Evolutionary conservation across 2,113 vertebrate genomes (phyloP), one percentile per base, ranked within the genome.

Genomic region (Sardina pilchardus): DNA sequence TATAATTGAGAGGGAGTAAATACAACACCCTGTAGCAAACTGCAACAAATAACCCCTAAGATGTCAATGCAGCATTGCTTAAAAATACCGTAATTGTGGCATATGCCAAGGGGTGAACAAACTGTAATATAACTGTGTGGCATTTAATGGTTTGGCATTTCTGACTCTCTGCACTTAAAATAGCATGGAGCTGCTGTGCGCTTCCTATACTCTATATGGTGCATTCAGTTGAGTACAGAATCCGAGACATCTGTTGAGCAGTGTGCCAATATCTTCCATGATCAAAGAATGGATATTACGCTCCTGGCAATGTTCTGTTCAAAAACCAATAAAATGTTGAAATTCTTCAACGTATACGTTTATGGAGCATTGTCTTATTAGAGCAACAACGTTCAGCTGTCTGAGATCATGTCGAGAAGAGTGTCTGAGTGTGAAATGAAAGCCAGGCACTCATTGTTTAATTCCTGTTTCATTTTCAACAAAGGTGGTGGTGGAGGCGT

Each of bases 381-480:
- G n/a, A 30, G 26, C 26, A 67, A 67, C 26, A 67, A 9, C 24
- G n/a, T 19, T 4, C 59, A 67, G 24, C 83, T 84, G 53, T 67
- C 34, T 84, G 83, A 44, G 63, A 39, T 16, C 48, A 36, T 8
- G 50, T 82, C 39, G 6, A 9, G 10, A 83, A 82, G 30, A 42
- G 82, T 50, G 89, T 59, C 67, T 75, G 26, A 30, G 36, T 91
- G 85, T 87, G 88, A 95, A 95, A 90, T 92, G 90, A 92, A 89
- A 44, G 87, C 56, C 88, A 90, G 63, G 82, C 86, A 89, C 89
- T 95, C 93, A 95, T 94, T 94, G 93, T 94, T 90, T 93, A 90
- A 90, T 94, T 94, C 92, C 82, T 83, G 88, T 95, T 93, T 90
- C 92, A 95, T 95, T 94, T 94, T 88, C 44, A 87, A 30, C 88